These are phyloP conservation scores for Upupa epops DNA, from an alignment of 2,113 vertebrate genomes.

Conservation along the genomic window DNA sequence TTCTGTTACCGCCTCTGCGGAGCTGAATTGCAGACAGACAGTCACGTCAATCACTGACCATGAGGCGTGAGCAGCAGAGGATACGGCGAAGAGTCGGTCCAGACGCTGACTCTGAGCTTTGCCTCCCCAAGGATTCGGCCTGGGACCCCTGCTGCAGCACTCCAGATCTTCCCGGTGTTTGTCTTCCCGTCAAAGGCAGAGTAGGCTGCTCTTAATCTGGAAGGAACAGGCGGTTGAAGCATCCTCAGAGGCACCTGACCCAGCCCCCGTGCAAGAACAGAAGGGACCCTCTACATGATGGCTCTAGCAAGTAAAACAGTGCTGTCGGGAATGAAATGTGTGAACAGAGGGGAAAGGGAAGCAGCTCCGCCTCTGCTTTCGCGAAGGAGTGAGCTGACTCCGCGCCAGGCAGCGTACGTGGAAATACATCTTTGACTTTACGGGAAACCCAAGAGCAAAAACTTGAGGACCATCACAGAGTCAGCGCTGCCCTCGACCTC, in stretches of 20 bases:
- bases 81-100: slow-evolving; percentile 18
- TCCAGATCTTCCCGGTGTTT: slow-evolving; percentile 74
- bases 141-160: slow-evolving; percentile 42
- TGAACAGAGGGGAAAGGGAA: not conserved
- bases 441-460: not conserved
- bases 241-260: too few species aligned
- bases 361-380: not conserved
- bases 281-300: not conserved
- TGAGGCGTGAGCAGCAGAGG: not conserved
- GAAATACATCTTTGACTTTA: not conserved
- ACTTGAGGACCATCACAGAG: not conserved
- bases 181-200: slow-evolving; percentile 48
- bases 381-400: not conserved
- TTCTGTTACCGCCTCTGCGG: not conserved
- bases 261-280: not conserved
- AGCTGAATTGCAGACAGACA: not conserved
- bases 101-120: slow-evolving; percentile 56
- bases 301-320: not conserved
- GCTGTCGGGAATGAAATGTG: not conserved
- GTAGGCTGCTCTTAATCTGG: slow-evolving; percentile 66
- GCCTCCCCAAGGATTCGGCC: slow-evolving; percentile 22
- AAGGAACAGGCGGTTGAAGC: not conserved
- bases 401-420: not conserved
- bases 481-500: not conserved
- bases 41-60: not conserved